Percentiles rank a stretch among this genome's conserved stretches.
Conservation (phyloP, 2,888 invertebrate species). For the Drosophila sordidula region DNA sequence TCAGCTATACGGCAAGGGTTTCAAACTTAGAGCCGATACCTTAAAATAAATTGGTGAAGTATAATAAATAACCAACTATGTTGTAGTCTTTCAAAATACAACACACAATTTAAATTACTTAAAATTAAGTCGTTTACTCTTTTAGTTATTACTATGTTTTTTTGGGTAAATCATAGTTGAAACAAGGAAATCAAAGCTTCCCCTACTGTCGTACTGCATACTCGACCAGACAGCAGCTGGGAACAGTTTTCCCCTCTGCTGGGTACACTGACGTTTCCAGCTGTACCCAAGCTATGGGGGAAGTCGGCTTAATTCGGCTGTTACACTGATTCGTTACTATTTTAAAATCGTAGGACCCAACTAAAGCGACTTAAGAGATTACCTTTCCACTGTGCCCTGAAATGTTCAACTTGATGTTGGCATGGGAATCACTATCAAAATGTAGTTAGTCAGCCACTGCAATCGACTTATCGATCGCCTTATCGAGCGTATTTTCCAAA, state of each 20-base stretch:
- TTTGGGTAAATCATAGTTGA: not conserved
- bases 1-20: not conserved
- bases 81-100: too few species aligned
- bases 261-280: not conserved
- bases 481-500: constrained; percentile 4
- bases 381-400: not conserved
- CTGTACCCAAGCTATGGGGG: not conserved
- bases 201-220: too few species aligned
- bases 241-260: constrained; percentile 2
- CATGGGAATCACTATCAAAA: not conserved
- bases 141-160: not conserved
- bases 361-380: not conserved
- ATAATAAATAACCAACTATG: too few species aligned
- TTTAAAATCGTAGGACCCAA: not conserved
- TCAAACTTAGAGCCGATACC: not conserved
- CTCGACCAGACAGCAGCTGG: not conserved
- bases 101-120: too few species aligned
- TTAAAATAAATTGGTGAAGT: not conserved
- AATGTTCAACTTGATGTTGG: not conserved
- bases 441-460: not conserved
- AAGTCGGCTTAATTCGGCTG: not conserved
- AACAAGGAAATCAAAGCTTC: too few species aligned
- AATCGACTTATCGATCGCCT: not conserved
- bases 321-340: too few species aligned
- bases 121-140: too few species aligned